Conservation (phyloP, 2,113 vertebrate species). For the Acanthochromis polyacanthus region DNA sequence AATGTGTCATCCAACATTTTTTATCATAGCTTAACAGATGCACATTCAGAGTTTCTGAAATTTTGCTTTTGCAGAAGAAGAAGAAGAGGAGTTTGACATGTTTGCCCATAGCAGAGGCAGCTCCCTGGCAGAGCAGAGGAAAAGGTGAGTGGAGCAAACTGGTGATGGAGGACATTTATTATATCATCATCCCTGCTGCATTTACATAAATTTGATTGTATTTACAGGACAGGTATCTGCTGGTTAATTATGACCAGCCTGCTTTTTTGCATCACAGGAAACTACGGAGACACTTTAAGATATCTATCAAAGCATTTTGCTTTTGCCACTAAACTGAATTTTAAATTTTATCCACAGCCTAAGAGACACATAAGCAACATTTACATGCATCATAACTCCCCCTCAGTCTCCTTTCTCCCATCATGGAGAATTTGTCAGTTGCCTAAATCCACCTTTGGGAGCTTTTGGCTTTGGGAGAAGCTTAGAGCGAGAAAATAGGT, state of each 20-base stretch:
- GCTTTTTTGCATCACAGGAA: too few relatives aligned
- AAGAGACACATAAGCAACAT: neutral
- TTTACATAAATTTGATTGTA: neutral
- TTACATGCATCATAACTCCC: too few relatives aligned
- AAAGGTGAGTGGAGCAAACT: constrained; percentile 83
- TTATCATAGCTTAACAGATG: too few relatives aligned
- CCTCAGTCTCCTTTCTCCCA: too few relatives aligned
- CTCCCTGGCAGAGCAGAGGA: constrained; percentile 95
- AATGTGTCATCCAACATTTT: too few relatives aligned
- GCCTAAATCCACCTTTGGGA: too few relatives aligned
- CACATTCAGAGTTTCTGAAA: neutral
- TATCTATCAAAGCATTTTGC: neutral
- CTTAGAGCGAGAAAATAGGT: too few relatives aligned
- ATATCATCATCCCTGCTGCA: rapidly evolving
- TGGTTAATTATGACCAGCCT: too few relatives aligned
- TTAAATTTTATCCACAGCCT: neutral
- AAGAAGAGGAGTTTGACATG: constrained; percentile 98
- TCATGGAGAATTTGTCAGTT: too few relatives aligned
- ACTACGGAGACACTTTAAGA: too few relatives aligned
- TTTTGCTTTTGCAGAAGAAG: constrained; percentile 68
- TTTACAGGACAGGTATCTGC: too few relatives aligned
- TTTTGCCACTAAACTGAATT: neutral
- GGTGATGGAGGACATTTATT: neutral
- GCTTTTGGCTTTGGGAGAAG: too few relatives aligned
- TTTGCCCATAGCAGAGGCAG: constrained; percentile 95